A percentile compares a stretch with the other conserved stretches of the same genome.
Conservation (phyloP, 2,797 vertebrate species). For the Spondyliosoma cantharus region DNA sequence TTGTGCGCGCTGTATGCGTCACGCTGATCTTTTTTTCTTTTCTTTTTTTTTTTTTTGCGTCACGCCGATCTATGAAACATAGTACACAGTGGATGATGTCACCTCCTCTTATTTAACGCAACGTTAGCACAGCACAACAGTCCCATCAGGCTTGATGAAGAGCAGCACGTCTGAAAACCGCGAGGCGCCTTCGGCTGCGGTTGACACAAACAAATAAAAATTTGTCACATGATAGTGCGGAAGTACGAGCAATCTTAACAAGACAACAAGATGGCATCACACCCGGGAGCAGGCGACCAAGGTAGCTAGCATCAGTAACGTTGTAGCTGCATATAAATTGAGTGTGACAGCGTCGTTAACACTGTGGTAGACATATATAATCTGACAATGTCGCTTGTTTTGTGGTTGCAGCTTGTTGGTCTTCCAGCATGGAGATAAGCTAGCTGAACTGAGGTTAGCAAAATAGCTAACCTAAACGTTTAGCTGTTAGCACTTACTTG, state of each 20-base stretch:
- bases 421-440: not conserved
- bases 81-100: not conserved
- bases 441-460: slow-evolving; percentile 44
- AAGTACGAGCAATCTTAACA: slow-evolving; percentile 56
- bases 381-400: not conserved
- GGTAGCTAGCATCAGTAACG: slow-evolving; percentile 55
- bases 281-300: slow-evolving; percentile 71
- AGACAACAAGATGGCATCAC: slow-evolving; percentile 82
- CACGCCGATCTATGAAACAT: slow-evolving; percentile 1
- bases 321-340: not conserved
- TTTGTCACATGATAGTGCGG: slow-evolving; percentile 65
- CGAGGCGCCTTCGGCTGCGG: not conserved
- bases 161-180: not conserved
- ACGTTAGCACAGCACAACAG: not conserved
- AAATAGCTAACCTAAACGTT: slow-evolving; percentile 30
- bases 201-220: slow-evolving; percentile 18
- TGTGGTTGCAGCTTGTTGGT: not conserved
- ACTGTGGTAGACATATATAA: not conserved
- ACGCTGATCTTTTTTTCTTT: too few species aligned
- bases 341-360: slow-evolving; percentile 23
- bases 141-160: not conserved
- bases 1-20: not conserved
- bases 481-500: slow-evolving; percentile 34
- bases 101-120: not conserved
- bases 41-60: too few species aligned